phyloP scores from a whole-genome alignment of 2,797 vertebrate genomes.

The Streptopelia turtur region DNA sequence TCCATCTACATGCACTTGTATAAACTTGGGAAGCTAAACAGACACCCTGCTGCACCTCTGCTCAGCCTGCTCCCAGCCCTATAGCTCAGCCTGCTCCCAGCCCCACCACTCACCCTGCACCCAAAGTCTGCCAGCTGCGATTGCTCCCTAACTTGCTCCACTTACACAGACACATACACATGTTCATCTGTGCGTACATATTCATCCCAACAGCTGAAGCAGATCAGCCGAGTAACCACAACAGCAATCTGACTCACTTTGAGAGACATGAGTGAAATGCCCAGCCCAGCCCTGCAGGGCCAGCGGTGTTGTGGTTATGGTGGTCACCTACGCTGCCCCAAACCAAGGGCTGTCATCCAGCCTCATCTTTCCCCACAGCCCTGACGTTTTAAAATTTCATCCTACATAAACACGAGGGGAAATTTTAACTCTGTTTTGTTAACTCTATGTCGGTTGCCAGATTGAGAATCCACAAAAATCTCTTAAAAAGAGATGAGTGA shows the following conservation, averaged over 20 bases:
- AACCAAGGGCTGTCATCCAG: not conserved
- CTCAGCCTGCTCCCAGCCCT: not conserved
- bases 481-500: not conserved
- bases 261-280: not conserved
- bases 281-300: fast-evolving
- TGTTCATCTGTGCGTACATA: fast-evolving
- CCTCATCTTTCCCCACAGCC: not conserved
- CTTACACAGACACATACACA: not conserved
- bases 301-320: fast-evolving
- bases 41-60: not conserved
- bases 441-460: not conserved
- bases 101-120: not conserved
- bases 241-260: not conserved
- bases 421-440: not conserved
- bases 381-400: not conserved
- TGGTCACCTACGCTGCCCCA: fast-evolving
- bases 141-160: not conserved
- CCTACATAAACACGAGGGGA: not conserved
- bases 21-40: not conserved
- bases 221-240: not conserved
- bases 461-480: not conserved
- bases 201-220: not conserved
- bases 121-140: not conserved
- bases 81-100: not conserved
- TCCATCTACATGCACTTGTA: not conserved